Base-by-base conservation (phyloP, 2,888 invertebrate genomes). In the Aphodius sticticus region DNA sequence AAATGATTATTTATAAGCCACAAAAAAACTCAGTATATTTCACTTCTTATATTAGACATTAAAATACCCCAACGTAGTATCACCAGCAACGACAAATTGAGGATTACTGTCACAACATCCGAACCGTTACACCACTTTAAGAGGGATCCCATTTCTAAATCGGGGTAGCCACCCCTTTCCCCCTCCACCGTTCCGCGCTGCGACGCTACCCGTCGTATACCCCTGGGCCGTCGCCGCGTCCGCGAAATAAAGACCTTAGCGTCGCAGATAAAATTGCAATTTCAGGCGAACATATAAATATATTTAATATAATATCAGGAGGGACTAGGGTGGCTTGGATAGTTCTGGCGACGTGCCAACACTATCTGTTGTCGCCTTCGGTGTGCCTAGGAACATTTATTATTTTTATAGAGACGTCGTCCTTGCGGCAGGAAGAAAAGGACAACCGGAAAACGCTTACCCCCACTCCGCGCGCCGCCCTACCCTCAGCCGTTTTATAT, bases 231-330 rank as follows among this genome's bases (percentile, higher is more conserved):
- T 35, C 36, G 74, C 36, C 36, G 6, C 70, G 53, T 53, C 53
- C 53, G 36, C 74, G 74, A 74, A 37, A 74, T 74, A 74, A 74
- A 74, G 74, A 74, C 74, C 74, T 74, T 74, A 74, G 74, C 74
- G 74, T 37, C 74, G 74, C 37, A 75, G 77, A 76, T 80, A 78
- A 76, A 80, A 76, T 78, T 70, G 69, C 78, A 81, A 76, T 77
- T 77, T 77, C 78, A 53, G 77, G 35, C 69, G 78, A 76, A 81
- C 77, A 77, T 81, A 81, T 81, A 81, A 81, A 81, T 79, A 81
- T 81, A 77, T 81, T 81, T 81, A 81, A 79, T 81, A 79, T 81
- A 81, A 81, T 79, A 81, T 81, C 75, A 53, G 53, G 53, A 53
- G 53, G 4, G 53, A 53, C 9, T 53, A 12, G 7, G 53, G 53